A percentile compares a stretch with the other conserved stretches of the same genome.
Conservation (phyloP, 2,113 vertebrate species). For the Rattus norvegicus region GRCr8 NC_086035.1:25672001-25672500, state of each 20-base stretch:
- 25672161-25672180: neutral
- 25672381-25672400: neutral
- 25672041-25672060: neutral
- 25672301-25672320: neutral
- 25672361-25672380: neutral
- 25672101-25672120: neutral
- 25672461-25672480: neutral
- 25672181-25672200: neutral
- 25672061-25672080: neutral
- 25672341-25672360: neutral
- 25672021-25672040: slow-evolving; percentile 1
- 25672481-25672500: too few relatives aligned
- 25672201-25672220: neutral
- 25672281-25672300: neutral
- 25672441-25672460: neutral
- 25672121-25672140: neutral
- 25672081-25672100: neutral
- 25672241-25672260: neutral
- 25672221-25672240: neutral
- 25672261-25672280: neutral
- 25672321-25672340: neutral
- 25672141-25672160: neutral
- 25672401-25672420: neutral
- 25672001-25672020: neutral
- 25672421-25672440: neutral